These are phyloP conservation scores for Trichosurus vulpecula DNA, from an alignment of 2,797 vertebrate species.

Conservation along the genomic window DNA sequence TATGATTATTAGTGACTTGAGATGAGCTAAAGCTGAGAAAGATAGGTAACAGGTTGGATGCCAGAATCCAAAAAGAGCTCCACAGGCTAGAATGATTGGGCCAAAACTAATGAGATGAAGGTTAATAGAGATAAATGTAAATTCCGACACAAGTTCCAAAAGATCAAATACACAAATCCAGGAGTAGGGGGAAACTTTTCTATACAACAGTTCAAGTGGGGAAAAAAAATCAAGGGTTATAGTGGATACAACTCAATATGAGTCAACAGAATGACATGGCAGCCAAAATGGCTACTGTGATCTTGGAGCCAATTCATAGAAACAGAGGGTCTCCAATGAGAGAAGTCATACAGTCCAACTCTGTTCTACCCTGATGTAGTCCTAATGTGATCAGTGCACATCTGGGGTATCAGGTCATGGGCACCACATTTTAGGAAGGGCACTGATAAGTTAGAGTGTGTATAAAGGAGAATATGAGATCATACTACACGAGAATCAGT, in stretches of 20 bases:
- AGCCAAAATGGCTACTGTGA: not conserved
- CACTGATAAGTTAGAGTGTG: not conserved
- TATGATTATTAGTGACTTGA: not conserved
- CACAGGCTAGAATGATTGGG: not conserved
- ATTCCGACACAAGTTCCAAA: not conserved
- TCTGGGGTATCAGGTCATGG: not conserved
- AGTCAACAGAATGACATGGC: not conserved
- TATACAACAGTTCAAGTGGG: not conserved
- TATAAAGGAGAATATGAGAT: not conserved
- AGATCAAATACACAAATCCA: not conserved
- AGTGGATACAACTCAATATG: not conserved
- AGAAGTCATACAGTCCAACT: not conserved
- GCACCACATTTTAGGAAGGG: not conserved
- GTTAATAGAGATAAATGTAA: not conserved
- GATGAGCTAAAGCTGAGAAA: not conserved
- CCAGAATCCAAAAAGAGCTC: not conserved
- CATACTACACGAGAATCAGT: not conserved
- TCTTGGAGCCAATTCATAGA: not conserved
- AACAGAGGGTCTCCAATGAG: not conserved
- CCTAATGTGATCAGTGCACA: not conserved
- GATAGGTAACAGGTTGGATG: not conserved
- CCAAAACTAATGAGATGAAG: not conserved
- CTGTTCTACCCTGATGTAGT: not conserved
- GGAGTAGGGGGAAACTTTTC: not conserved
- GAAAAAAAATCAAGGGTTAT: not conserved